Conservation (phyloP, 2,888 invertebrate species). For the Melinaea menophilus region DNA sequence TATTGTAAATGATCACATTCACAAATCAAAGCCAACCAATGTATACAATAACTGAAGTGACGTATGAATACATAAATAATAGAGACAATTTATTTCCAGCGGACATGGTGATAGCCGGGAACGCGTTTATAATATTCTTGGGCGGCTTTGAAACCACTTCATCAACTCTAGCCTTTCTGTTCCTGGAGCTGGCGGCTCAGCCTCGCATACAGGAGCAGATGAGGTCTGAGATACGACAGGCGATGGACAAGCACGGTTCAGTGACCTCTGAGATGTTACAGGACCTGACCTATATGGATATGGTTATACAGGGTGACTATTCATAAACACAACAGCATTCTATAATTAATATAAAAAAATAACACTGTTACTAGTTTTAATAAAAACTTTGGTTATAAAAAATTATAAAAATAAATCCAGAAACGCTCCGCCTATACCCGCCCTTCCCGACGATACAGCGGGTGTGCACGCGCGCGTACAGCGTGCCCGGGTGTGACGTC, state of each 20-base stretch:
- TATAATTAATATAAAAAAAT: background rate
- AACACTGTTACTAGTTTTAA: background rate
- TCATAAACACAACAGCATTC: background rate
- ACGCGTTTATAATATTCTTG: slow-evolving; percentile 78
- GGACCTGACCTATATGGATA: slow-evolving; percentile 77
- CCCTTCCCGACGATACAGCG: slow-evolving; percentile 71
- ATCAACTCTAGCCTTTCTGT: slow-evolving; percentile 74
- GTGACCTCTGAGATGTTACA: slow-evolving; percentile 73
- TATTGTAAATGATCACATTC: no score
- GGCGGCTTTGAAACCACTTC: slow-evolving; percentile 81
- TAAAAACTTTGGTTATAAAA: no score
- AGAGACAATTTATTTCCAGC: slow-evolving; percentile 48
- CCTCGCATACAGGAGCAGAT: slow-evolving; percentile 73
- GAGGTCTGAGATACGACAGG: slow-evolving; percentile 65
- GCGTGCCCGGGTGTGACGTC: slow-evolving; percentile 48
- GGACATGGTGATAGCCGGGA: slow-evolving; percentile 76
- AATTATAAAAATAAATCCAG: slow-evolving; percentile 36
- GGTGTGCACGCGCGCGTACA: slow-evolving; percentile 64
- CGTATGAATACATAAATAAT: slow-evolving; percentile 5
- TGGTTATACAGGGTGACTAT: slow-evolving; percentile 71
- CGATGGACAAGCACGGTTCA: slow-evolving; percentile 53
- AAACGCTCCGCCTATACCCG: slow-evolving; percentile 66
- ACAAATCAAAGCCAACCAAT: background rate
- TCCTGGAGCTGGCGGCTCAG: slow-evolving; percentile 75
- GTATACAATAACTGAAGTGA: background rate